Percentiles rank a stretch among this genome's conserved stretches.
These are phyloP conservation scores for Macrophya alboannulata DNA, from an alignment of 2,888 invertebrate genomes.

Conservation along the genomic window DNA sequence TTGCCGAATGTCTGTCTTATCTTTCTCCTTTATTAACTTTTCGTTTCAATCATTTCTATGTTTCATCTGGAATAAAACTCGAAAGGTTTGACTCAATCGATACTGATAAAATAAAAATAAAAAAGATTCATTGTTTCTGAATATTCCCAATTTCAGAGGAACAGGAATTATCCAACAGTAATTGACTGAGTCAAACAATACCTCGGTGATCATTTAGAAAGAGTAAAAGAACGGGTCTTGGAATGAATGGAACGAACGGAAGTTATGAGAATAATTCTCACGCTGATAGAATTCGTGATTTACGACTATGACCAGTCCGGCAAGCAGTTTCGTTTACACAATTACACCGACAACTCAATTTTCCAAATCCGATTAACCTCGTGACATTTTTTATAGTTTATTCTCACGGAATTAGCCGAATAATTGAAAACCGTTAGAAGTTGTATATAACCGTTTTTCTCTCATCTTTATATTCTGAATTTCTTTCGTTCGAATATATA, in stretches of 20 bases:
- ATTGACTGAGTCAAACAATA: constrained; percentile 35
- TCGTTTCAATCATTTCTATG: neutral
- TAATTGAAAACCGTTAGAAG: neutral
- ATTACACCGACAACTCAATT: constrained; percentile 25
- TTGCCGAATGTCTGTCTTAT: neutral
- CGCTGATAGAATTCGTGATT: constrained; percentile 45
- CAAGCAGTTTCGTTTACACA: constrained; percentile 5
- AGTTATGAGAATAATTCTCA: constrained; percentile 48
- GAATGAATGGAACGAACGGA: constrained; percentile 46
- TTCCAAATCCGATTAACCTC: neutral
- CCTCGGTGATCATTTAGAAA: constrained; percentile 1
- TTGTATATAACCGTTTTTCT: neutral
- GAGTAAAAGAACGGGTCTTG: neutral
- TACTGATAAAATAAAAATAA: neutral
- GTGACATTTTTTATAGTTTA: neutral
- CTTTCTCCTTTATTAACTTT: neutral
- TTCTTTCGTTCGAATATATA: neutral
- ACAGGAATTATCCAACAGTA: constrained; percentile 12
- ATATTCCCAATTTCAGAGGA: neutral
- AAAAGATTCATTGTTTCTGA: neutral
- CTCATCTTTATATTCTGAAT: neutral
- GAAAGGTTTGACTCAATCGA: neutral
- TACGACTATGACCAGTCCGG: constrained; percentile 19
- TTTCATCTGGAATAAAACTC: neutral
- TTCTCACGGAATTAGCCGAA: neutral